phyloP scores from a whole-genome alignment of 1,140 invertebrate genomes.

The Ericerus pela region DNA sequence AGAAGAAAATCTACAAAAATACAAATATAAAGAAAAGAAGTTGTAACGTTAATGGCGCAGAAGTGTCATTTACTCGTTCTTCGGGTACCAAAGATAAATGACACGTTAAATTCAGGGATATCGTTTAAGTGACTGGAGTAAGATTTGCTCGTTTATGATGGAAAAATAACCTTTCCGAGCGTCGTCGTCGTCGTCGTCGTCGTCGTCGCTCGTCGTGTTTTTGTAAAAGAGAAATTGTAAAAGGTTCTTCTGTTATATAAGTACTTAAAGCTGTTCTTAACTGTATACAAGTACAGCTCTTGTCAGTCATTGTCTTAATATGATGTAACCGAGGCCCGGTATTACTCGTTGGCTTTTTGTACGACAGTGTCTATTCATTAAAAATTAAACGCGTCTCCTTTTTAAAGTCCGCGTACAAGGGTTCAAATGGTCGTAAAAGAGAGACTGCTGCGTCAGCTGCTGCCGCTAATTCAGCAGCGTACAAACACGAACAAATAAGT shows the following conservation, averaged over 20 bases:
- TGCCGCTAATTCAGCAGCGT: neutral
- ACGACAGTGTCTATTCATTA: conserved; percentile 6
- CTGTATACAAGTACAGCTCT: neutral
- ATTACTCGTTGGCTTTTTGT: neutral
- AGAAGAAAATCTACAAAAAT: too few relatives aligned
- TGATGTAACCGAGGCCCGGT: neutral
- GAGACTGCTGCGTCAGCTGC: conserved; percentile 7
- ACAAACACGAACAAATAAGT: too few relatives aligned
- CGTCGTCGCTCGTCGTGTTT: too few relatives aligned
- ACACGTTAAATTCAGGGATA: conserved; percentile 8
- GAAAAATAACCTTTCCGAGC: conserved; percentile 6
- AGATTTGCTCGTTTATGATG: conserved; percentile 5
- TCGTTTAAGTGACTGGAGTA: conserved; percentile 3
- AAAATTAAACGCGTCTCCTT: conserved; percentile 11
- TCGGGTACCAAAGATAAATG: conserved; percentile 4
- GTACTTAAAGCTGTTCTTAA: conserved; percentile 11
- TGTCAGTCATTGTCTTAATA: conserved; percentile 4
- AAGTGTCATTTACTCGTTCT: conserved; percentile 11
- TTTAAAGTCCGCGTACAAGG: neutral
- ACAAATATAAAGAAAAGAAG: neutral
- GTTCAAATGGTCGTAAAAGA: conserved; percentile 9
- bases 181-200: too few relatives aligned
- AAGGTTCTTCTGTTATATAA: conserved; percentile 7
- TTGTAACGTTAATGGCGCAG: neutral
- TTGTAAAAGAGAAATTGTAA: neutral